Evolutionary conservation across 1,140 invertebrate species (phyloP).

Genomic region (Tetragnatha versicolor): DNA sequence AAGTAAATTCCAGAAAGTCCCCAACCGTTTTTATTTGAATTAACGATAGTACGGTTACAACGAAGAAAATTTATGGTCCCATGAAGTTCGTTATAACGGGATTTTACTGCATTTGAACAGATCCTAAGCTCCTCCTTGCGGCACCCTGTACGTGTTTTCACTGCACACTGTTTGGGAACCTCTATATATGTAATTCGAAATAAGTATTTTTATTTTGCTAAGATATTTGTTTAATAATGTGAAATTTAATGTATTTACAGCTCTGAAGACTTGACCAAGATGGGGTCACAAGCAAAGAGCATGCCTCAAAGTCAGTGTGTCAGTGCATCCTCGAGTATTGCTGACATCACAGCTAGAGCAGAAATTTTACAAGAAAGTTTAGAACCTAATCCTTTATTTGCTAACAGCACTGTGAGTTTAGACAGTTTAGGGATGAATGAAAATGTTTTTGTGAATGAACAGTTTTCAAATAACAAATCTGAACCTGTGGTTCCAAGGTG

Average conservation of each 20-base stretch:
- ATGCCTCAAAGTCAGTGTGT: constrained; percentile 58
- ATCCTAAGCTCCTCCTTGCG: too few species aligned
- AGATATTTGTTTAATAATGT: too few species aligned
- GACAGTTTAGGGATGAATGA: constrained; percentile 61
- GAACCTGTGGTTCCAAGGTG: constrained; percentile 4
- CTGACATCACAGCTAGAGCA: constrained; percentile 59
- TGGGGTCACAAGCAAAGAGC: constrained; percentile 48
- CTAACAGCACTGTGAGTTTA: constrained; percentile 85
- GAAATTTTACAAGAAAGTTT: constrained; percentile 57
- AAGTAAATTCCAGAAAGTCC: too few species aligned
- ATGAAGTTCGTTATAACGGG: too few species aligned
- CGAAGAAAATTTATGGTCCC: too few species aligned
- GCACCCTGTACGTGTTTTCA: too few species aligned
- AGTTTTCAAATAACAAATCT: background rate
- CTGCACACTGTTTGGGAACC: too few species aligned
- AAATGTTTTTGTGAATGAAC: constrained; percentile 42
- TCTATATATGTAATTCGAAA: too few species aligned
- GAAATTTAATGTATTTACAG: constrained; percentile 14
- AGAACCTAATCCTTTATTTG: constrained; percentile 79
- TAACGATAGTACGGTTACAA: too few species aligned
- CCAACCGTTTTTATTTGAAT: too few species aligned
- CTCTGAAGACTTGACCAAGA: constrained; percentile 30
- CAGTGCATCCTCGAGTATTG: constrained; percentile 58
- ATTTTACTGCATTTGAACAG: too few species aligned
- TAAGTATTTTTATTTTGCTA: too few species aligned